Conservation (phyloP, 2,113 vertebrate species). For the Scomber scombrus region DNA sequence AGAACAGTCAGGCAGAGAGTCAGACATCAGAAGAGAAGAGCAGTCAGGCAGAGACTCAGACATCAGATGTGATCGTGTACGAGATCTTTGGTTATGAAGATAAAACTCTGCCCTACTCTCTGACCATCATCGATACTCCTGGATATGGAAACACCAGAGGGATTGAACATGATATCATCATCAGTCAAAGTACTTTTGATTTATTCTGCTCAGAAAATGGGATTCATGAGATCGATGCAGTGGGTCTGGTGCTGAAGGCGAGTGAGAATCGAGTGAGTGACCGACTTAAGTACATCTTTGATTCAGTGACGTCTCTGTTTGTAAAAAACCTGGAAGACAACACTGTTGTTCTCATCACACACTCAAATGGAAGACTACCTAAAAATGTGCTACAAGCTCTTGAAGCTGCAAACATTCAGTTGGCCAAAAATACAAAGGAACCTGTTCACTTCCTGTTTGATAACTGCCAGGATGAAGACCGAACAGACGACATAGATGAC, state of each 20-base stretch:
- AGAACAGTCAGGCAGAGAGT: too few relatives aligned
- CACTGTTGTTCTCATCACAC: constrained; percentile 12
- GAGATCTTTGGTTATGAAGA: constrained; percentile 37
- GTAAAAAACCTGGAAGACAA: constrained; percentile 33
- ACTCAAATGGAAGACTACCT: not conserved
- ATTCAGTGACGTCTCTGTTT: constrained; percentile 36
- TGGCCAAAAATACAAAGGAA: too few relatives aligned
- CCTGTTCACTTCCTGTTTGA: too few relatives aligned
- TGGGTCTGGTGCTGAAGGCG: constrained; percentile 52
- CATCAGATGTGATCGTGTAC: constrained; percentile 45
- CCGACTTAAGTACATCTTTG: constrained; percentile 12
- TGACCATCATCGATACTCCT: constrained; percentile 44
- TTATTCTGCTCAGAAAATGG: constrained; percentile 9
- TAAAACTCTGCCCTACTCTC: too few relatives aligned
- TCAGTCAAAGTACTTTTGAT: not conserved
- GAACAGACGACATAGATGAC: too few relatives aligned
- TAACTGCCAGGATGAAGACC: too few relatives aligned
- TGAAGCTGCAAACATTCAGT: not conserved
- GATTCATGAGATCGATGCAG: constrained; percentile 33
- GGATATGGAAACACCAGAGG: constrained; percentile 7
- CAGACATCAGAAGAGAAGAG: too few relatives aligned
- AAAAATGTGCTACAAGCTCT: constrained; percentile 11
- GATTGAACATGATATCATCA: not conserved
- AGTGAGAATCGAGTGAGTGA: constrained; percentile 17
- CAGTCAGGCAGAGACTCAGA: too few relatives aligned